These are phyloP conservation scores for Cynopterus brachyotis DNA, from an alignment of 2,113 vertebrate species.

Conservation along the genomic window DNA sequence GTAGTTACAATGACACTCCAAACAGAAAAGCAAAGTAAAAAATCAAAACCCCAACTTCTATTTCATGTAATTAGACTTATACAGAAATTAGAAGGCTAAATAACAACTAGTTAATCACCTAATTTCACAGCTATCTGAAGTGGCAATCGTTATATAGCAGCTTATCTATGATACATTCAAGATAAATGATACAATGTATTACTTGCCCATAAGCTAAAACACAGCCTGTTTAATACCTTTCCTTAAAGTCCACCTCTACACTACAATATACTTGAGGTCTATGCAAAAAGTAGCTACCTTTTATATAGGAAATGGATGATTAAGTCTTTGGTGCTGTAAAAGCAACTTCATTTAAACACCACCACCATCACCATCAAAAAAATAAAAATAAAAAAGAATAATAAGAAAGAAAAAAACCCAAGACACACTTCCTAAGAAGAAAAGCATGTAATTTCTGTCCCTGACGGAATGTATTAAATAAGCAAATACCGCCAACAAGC, in stretches of 20 bases:
- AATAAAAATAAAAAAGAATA: background rate
- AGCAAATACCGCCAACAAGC: slow-evolving; percentile 94
- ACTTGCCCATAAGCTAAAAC: slow-evolving; percentile 98
- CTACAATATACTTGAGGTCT: slow-evolving; percentile 97
- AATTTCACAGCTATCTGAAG: slow-evolving; percentile 99
- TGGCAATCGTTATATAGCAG: slow-evolving; percentile 99
- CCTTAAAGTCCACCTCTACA: slow-evolving; percentile 91
- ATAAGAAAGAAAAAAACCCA: slow-evolving; percentile 76
- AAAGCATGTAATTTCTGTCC: slow-evolving; percentile 93
- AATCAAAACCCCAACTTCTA: slow-evolving; percentile 94
- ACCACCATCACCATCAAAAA: slow-evolving; percentile 75
- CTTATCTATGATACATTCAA: slow-evolving; percentile 99
- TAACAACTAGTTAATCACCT: slow-evolving; percentile 97
- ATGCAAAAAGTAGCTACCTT: slow-evolving; percentile 99
- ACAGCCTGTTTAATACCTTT: slow-evolving; percentile 94
- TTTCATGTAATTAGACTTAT: slow-evolving; percentile 97
- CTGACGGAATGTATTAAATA: slow-evolving; percentile 99
- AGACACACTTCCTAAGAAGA: slow-evolving; percentile 87
- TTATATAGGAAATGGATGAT: slow-evolving; percentile 96
- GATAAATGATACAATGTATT: slow-evolving; percentile 99
- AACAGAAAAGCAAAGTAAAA: slow-evolving; percentile 93
- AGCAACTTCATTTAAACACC: slow-evolving; percentile 95
- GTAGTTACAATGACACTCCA: slow-evolving; percentile 99
- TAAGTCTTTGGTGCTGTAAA: slow-evolving; percentile 99
- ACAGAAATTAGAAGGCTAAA: slow-evolving; percentile 97